Percentiles rank a stretch among this genome's conserved stretches.
These are phyloP conservation scores for Perithous albicinctus DNA, from an alignment of 2,888 invertebrate genomes.

Conservation along the genomic window DNA sequence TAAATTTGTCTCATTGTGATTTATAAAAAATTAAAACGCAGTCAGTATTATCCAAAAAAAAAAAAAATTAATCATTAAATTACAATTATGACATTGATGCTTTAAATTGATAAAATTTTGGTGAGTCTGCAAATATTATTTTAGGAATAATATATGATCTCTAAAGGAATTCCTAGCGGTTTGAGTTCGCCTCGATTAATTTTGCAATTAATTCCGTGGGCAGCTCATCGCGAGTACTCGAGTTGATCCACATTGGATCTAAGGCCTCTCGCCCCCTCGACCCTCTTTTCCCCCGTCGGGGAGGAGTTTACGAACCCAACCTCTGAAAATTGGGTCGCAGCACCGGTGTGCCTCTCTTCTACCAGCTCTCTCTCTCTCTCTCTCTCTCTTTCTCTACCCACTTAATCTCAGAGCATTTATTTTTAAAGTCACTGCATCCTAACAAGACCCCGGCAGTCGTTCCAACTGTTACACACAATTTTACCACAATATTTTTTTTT, in stretches of 20 bases:
- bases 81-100: not conserved
- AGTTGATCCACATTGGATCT: slow-evolving; percentile 45
- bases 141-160: not conserved
- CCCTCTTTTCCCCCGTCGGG: not conserved
- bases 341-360: slow-evolving; percentile 3
- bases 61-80: too few species aligned
- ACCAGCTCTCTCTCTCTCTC: not conserved
- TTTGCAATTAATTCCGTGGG: slow-evolving; percentile 36
- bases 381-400: not conserved
- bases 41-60: too few species aligned
- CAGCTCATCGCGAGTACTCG: not conserved
- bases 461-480: slow-evolving; percentile 39
- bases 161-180: too few species aligned
- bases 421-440: slow-evolving; percentile 59
- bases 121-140: too few species aligned
- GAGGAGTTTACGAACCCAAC: slow-evolving; percentile 49
- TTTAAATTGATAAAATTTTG: too few species aligned
- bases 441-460: slow-evolving; percentile 40
- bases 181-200: slow-evolving; percentile 38
- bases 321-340: slow-evolving; percentile 60
- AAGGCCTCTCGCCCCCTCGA: too few species aligned
- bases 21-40: too few species aligned
- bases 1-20: too few species aligned
- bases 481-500: slow-evolving; percentile 11
- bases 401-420: slow-evolving; percentile 48